These are phyloP conservation scores for Clarias batrachus DNA, from an alignment of 2,113 vertebrate species.

Conservation along the genomic window DNA sequence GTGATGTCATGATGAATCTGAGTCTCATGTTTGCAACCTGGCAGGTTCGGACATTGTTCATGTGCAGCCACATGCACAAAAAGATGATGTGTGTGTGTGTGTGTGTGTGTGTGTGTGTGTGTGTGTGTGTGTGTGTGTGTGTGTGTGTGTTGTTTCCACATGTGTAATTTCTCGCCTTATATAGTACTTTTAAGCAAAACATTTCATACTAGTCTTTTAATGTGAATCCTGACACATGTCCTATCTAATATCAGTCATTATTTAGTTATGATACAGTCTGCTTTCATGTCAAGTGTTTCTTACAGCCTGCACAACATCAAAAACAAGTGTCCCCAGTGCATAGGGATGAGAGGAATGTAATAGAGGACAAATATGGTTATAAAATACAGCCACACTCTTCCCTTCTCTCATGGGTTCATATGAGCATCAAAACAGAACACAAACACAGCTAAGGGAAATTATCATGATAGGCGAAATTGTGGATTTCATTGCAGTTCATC, in stretches of 20 bases:
- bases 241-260: neutral
- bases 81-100: slow-evolving; percentile 22
- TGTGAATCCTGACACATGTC: neutral
- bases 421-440: neutral
- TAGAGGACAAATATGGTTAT: neutral
- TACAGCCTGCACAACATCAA: neutral
- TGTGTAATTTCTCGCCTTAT: neutral
- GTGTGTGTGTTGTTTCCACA: neutral
- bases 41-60: neutral
- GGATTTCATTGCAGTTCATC: too few relatives aligned
- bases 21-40: slow-evolving; percentile 26
- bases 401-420: neutral
- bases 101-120: too few relatives aligned
- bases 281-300: neutral
- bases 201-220: neutral
- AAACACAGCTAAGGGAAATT: too few relatives aligned
- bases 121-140: neutral
- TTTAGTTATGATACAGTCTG: neutral
- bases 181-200: neutral
- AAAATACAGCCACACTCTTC: neutral
- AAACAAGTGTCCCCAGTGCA: neutral
- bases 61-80: neutral
- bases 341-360: neutral
- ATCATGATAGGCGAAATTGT: too few relatives aligned
- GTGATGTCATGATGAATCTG: slow-evolving; percentile 39